Base-by-base conservation (phyloP, 2,113 vertebrate species). In the Shinisaurus crocodilurus region DNA sequence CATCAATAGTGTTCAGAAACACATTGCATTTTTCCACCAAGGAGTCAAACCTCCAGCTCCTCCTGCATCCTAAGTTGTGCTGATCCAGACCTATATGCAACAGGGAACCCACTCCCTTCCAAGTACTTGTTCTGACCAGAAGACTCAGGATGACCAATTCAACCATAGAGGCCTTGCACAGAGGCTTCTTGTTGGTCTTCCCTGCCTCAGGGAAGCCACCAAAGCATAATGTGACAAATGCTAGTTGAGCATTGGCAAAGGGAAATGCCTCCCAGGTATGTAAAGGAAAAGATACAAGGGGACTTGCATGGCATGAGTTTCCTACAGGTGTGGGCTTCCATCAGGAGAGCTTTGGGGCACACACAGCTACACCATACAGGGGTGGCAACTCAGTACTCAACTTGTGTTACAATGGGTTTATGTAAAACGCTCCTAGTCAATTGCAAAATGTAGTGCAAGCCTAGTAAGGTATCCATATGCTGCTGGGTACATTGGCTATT, bases 281-380 rank as follows among this genome's bases (percentile, higher is more conserved):
- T 40, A 25, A 1, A 0, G 4, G 34, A 65, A 4, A 54, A 16
- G 67, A 12, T 60, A 34, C 3, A 54, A 84, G 5, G 5, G 6
- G 57, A 25, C 75, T 15, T 34, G n/a, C 43, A 84, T 13, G 82
- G 18, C 13, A 69, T 15, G 10, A 4, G 3, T 72, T 37, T 1
- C 34, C 23, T 40, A 0, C 0, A 40, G 37, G 76, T 34, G 23
- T 29, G 2, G 72, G 25, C 75, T 65, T 0, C 0, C 0, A 29
- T n/a, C 15, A 34, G 12, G 8, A 77, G 15, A 77, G 7, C 13
- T 43, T 57, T 34, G 40, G 57, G 65, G 25, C 82, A 84, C 48
- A 79, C 48, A 69, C 63, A 0, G 0, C 0, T 54, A 34, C 29
- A 20, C 43, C 40, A 50, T 0, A 37, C 43, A 29, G 32, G 32